Conservation (phyloP, 2,888 invertebrate species). For the Cephus spinipes region DNA sequence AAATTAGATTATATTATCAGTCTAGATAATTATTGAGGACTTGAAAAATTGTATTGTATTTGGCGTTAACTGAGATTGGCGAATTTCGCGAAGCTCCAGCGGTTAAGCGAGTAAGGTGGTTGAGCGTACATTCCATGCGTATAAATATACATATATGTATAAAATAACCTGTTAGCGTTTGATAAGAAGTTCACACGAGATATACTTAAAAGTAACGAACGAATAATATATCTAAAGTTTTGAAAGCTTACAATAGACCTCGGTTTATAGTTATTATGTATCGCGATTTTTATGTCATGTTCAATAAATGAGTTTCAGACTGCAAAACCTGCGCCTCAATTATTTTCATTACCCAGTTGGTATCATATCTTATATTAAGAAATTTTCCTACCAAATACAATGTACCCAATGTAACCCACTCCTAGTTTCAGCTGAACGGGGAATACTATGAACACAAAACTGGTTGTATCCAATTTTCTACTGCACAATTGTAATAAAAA, state of each 20-base stretch:
- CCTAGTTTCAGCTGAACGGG: no score
- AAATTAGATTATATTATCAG: background rate
- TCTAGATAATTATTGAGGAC: background rate
- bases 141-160: constrained; percentile 34
- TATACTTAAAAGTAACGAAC: constrained; percentile 29
- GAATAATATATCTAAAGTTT: constrained; percentile 52
- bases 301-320: constrained; percentile 59
- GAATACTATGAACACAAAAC: no score
- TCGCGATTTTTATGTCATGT: constrained; percentile 63
- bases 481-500: no score
- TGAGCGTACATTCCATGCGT: constrained; percentile 56
- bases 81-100: background rate
- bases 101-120: background rate
- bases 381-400: background rate
- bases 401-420: no score
- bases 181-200: constrained; percentile 43
- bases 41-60: background rate
- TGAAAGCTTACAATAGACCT: constrained; percentile 52
- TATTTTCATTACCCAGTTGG: background rate
- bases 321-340: background rate
- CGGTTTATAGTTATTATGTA: constrained; percentile 55
- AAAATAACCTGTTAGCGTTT: constrained; percentile 55
- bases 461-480: no score
- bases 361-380: background rate
- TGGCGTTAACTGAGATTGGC: background rate